phyloP scores from a whole-genome alignment of 2,888 invertebrate species.

The Patella pellucida region DNA sequence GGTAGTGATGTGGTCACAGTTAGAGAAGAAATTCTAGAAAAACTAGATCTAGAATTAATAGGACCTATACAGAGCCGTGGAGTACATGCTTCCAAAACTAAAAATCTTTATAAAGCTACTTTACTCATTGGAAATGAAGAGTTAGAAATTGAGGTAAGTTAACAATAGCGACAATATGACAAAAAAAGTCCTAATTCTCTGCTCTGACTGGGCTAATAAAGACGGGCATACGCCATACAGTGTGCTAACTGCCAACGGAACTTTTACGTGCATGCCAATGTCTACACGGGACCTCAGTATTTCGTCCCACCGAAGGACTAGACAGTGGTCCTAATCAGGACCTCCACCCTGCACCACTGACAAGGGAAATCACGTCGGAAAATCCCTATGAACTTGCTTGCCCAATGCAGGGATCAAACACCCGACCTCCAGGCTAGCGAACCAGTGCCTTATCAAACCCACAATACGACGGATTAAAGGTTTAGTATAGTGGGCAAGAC shows the following conservation, averaged over 20 bases:
- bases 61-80: slow-evolving; percentile 62
- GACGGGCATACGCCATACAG: too few species aligned
- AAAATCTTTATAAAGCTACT: slow-evolving; percentile 58
- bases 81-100: slow-evolving; percentile 60
- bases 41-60: slow-evolving; percentile 57
- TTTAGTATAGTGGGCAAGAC: neutral
- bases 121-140: slow-evolving; percentile 55
- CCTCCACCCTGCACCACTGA: too few species aligned
- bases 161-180: neutral
- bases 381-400: neutral
- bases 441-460: too few species aligned
- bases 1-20: slow-evolving; percentile 68
- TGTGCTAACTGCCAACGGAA: too few species aligned
- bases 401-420: too few species aligned
- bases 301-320: too few species aligned
- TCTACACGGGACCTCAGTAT: too few species aligned
- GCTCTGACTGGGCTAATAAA: too few species aligned
- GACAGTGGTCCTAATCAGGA: too few species aligned
- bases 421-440: too few species aligned
- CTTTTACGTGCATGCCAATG: too few species aligned
- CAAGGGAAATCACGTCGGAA: neutral
- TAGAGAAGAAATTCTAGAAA: slow-evolving; percentile 53
- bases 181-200: neutral
- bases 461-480: neutral
- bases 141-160: slow-evolving; percentile 61